These are phyloP conservation scores for Harlomillsia oculata DNA, from an alignment of 1,140 invertebrate genomes.

Conservation along the genomic window DNA sequence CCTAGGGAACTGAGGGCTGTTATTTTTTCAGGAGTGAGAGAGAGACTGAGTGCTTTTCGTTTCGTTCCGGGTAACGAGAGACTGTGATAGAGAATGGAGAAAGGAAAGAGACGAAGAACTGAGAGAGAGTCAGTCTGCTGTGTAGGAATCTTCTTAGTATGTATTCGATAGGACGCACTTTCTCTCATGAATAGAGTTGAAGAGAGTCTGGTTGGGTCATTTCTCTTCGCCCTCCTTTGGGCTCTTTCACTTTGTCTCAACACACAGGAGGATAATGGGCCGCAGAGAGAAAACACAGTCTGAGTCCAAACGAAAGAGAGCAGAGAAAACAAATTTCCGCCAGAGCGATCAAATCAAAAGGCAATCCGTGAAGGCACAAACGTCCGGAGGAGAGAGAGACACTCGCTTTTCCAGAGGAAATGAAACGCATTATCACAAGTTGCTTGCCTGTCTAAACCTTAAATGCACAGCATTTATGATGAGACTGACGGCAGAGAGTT, in stretches of 20 bases:
- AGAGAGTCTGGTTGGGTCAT: neutral
- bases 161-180: too few relatives aligned
- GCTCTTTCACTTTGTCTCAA: conserved; percentile 7
- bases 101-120: neutral
- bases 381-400: too few relatives aligned
- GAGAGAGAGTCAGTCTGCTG: too few relatives aligned
- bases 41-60: neutral
- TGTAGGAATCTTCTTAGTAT: too few relatives aligned
- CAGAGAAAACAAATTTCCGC: conserved; percentile 18
- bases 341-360: conserved; percentile 12
- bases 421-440: too few relatives aligned
- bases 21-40: too few relatives aligned
- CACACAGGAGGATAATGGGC: neutral
- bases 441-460: too few relatives aligned
- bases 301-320: neutral
- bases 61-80: neutral
- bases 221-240: conserved; percentile 1
- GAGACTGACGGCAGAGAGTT: too few relatives aligned
- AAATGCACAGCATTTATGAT: too few relatives aligned
- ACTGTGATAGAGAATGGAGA: too few relatives aligned
- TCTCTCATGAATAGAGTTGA: too few relatives aligned
- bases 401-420: too few relatives aligned
- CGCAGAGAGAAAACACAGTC: neutral
- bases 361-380: conserved; percentile 4
- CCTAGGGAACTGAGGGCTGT: conserved; percentile 1